These are phyloP conservation scores for Drosophila pallidifrons DNA, from an alignment of 1,140 invertebrate genomes.

Conservation along the genomic window DNA sequence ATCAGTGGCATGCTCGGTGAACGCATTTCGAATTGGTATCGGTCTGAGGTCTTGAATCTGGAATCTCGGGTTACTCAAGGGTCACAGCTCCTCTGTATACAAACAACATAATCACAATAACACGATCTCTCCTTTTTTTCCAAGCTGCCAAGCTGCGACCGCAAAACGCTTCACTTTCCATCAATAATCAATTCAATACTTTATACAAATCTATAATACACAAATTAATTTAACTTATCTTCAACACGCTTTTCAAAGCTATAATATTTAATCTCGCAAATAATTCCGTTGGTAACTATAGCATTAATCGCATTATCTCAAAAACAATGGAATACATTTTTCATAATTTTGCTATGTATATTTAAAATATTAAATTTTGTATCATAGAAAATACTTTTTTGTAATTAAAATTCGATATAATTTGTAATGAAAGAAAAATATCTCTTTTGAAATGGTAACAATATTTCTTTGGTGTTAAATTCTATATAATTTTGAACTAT, in stretches of 20 bases:
- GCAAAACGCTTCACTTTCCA: not conserved
- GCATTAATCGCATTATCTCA: not conserved
- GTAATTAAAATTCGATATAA: too few relatives aligned
- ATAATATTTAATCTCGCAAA: not conserved
- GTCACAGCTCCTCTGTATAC: slow-evolving; percentile 44
- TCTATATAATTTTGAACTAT: too few relatives aligned
- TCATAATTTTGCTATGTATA: too few relatives aligned
- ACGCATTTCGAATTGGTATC: slow-evolving; percentile 4
- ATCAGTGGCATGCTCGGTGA: slow-evolving; percentile 36
- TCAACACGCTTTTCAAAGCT: not conserved
- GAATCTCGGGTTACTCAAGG: slow-evolving; percentile 63
- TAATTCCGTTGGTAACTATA: not conserved
- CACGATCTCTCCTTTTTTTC: slow-evolving; percentile 1
- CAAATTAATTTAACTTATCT: not conserved
- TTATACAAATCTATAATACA: too few relatives aligned
- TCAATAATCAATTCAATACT: not conserved
- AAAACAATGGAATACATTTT: too few relatives aligned
- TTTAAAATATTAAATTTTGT: too few relatives aligned
- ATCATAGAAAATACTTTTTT: too few relatives aligned
- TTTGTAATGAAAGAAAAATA: too few relatives aligned
- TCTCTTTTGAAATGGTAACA: too few relatives aligned
- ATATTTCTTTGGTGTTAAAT: too few relatives aligned
- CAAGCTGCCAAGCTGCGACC: slow-evolving; percentile 1
- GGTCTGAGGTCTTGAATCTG: not conserved
- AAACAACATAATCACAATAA: slow-evolving; percentile 27